Evolutionary conservation across 2,888 invertebrate species (phyloP).

Genomic region (Cephus nigrinus): DNA sequence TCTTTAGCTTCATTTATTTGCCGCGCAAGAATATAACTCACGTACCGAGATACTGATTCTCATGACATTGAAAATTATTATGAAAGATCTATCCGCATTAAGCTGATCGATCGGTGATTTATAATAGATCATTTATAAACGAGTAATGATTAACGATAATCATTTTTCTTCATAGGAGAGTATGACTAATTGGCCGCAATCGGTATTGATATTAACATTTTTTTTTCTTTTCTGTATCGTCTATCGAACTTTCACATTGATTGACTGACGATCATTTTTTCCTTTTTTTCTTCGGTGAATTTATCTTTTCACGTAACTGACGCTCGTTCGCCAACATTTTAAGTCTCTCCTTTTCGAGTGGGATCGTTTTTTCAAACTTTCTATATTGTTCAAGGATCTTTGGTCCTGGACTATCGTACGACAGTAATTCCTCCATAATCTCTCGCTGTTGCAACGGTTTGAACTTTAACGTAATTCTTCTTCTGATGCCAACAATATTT

Average conservation of each 20-base stretch:
- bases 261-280: background rate
- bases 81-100: background rate
- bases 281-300: slow-evolving; percentile 11
- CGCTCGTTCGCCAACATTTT: slow-evolving; percentile 24
- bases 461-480: slow-evolving; percentile 69
- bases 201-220: background rate
- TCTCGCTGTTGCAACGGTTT: slow-evolving; percentile 70
- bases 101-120: background rate
- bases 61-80: background rate
- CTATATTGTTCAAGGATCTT: slow-evolving; percentile 33
- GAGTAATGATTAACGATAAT: background rate
- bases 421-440: slow-evolving; percentile 67
- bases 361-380: slow-evolving; percentile 42
- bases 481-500: slow-evolving; percentile 65
- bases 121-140: background rate
- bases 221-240: background rate
- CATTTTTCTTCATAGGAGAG: background rate
- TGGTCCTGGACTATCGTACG: slow-evolving; percentile 35
- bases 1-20: background rate
- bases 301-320: slow-evolving; percentile 14
- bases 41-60: background rate
- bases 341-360: slow-evolving; percentile 35
- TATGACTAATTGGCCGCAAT: slow-evolving; percentile 4
- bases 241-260: background rate
- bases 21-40: background rate